Base-by-base conservation (phyloP, 2,888 invertebrate species). In the Emmelina monodactyla region DNA sequence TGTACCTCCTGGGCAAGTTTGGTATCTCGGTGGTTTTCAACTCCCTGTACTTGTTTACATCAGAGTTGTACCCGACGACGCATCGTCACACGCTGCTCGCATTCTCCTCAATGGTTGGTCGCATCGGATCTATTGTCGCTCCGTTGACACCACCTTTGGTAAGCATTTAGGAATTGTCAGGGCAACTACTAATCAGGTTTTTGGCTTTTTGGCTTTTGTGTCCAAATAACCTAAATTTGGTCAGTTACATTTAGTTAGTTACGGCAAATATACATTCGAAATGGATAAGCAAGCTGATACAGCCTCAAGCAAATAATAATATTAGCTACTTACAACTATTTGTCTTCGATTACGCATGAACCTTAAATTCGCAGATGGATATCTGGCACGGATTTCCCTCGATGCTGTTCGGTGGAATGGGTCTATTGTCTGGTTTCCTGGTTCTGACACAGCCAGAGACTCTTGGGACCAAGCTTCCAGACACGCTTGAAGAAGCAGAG, bases 21-120 rank as follows among this genome's bases (percentile, higher is more conserved):
- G 82, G 84, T 16, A 88, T 87, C 32, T 83, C 87, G 0, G 71
- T 84, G 39, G 83, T 87, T 32, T 85, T 87, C 55, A 82, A 85
- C 31, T 82, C 84, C 1, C 56, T 87, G 42, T 88, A 88, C 58
- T 73, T 87, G 47, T 87, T 76, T 53, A 87, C 88, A 0, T 83
- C 88, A 3, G 89, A 89, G 67, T 76, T 89, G 52, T 89, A 88
- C 57, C 89, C 89, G 2, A 89, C 89, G 14, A 82, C 83, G 53
- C 78, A 86, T 42, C 75, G 89, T 1, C 88, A 88, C 60, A 85
- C 83, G 29, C 65, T 88, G 40, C 76, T 88, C 16, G 86, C 85
- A 2, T 80, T 86, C 47, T 88, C 88, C 46, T 88, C 88, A 10
- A 88, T 88, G 87, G 76, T 87, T 37, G 88, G 89, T 1, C 75